phyloP scores from a whole-genome alignment of 2,113 vertebrate genomes.

The Vidua macroura region DNA sequence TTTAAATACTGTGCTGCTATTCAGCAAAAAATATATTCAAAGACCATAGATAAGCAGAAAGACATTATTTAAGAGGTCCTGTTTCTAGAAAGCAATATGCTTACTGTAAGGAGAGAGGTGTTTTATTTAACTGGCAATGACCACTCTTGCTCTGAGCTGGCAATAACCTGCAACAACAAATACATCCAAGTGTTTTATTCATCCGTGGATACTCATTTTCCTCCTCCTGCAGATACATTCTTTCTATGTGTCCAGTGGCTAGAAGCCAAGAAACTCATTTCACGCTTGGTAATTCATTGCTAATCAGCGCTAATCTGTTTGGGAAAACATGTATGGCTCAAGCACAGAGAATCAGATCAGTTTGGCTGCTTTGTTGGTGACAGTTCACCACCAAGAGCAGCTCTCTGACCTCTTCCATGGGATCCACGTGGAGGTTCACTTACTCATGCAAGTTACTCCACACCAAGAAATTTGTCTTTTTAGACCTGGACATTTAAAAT shows the following conservation, averaged over 20 bases:
- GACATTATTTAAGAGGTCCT: not conserved
- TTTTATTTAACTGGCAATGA: not conserved
- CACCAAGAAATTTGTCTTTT: not conserved
- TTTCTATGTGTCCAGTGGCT: slow-evolving; percentile 5
- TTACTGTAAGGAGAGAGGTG: not conserved
- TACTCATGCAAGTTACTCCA: not conserved
- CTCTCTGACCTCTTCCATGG: not conserved
- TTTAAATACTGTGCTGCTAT: not conserved
- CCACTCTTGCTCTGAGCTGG: not conserved
- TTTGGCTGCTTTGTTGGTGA: not conserved
- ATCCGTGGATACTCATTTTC: not conserved
- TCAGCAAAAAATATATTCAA: not conserved
- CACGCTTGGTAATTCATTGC: not conserved
- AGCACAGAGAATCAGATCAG: not conserved
- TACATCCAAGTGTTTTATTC: not conserved
- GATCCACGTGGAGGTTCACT: not conserved
- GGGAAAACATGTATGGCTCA: slow-evolving; percentile 20
- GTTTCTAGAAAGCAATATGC: not conserved
- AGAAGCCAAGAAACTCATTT: slow-evolving; percentile 42
- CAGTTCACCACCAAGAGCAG: not conserved
- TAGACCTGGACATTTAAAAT: not conserved
- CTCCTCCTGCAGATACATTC: not conserved
- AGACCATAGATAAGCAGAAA: not conserved
- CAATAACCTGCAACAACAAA: not conserved
- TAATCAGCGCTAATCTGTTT: slow-evolving; percentile 47